These are phyloP conservation scores for Urophycis tenuis DNA, from an alignment of 2,797 vertebrate genomes.

Conservation along the genomic window DNA sequence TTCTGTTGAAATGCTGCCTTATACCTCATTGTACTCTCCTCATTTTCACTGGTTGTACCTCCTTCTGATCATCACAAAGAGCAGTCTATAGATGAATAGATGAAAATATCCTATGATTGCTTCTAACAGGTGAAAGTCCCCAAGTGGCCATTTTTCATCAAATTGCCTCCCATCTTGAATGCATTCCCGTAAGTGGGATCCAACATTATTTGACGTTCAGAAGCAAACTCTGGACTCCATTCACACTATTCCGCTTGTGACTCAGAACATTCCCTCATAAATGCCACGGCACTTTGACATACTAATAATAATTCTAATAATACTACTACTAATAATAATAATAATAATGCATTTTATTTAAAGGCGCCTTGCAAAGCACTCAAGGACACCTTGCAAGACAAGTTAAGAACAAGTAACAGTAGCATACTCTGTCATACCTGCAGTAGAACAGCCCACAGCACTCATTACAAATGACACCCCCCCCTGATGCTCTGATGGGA, in stretches of 20 bases:
- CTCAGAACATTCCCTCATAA: not conserved
- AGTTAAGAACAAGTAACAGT: too few relatives aligned
- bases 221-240: not conserved
- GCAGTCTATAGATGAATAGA: not conserved
- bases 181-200: not conserved
- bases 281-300: constrained; percentile 17
- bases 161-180: not conserved
- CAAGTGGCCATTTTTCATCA: not conserved
- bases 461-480: constrained; percentile 21
- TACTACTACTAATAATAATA: too few relatives aligned
- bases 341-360: too few relatives aligned
- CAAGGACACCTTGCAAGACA: too few relatives aligned
- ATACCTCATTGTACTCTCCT: not conserved
- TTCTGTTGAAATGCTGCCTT: not conserved
- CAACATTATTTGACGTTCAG: not conserved
- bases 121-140: not conserved
- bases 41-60: not conserved
- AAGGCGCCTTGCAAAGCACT: too few relatives aligned
- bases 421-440: too few relatives aligned
- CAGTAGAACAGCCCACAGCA: constrained; percentile 15
- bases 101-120: not conserved
- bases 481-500: constrained; percentile 26
- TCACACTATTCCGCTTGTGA: not conserved
- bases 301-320: too few relatives aligned
- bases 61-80: not conserved